These are phyloP conservation scores for Corythoichthys haematopterus DNA, from an alignment of 2,113 vertebrate species.

Conservation along the genomic window DNA sequence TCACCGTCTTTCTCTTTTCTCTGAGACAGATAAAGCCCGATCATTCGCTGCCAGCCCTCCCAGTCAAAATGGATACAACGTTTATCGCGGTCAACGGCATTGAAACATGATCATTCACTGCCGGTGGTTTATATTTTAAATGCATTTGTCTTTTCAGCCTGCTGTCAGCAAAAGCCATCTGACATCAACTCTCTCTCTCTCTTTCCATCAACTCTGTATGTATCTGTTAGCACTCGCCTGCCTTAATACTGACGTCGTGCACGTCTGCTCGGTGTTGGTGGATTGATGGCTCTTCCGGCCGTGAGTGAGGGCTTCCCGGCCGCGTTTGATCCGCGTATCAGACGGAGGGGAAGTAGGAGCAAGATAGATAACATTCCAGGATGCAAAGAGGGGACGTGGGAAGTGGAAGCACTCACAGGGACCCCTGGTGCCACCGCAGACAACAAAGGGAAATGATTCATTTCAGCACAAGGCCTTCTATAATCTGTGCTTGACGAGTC, in stretches of 20 bases:
- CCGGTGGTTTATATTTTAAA: background rate
- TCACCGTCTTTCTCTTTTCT: too few species aligned
- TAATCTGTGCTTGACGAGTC: conserved; percentile 11
- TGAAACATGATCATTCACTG: too few species aligned
- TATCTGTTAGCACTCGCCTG: conserved; percentile 17
- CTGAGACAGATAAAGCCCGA: too few species aligned
- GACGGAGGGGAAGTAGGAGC: conserved; percentile 58
- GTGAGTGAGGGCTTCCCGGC: conserved; percentile 51
- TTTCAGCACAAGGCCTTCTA: conserved; percentile 27
- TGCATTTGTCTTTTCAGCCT: background rate
- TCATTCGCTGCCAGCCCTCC: too few species aligned
- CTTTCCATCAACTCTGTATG: conserved; percentile 4
- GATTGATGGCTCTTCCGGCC: conserved; percentile 64
- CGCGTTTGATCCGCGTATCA: conserved; percentile 66
- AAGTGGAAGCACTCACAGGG: conserved; percentile 53
- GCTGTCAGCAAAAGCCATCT: conserved; percentile 10
- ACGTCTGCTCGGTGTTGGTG: conserved; percentile 40
- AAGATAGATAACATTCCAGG: conserved; percentile 64
- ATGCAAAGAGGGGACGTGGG: conserved; percentile 60
- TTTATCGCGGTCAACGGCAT: too few species aligned
- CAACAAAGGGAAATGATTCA: conserved; percentile 57
- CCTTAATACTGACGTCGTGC: conserved; percentile 7
- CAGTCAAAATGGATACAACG: too few species aligned
- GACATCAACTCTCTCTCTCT: conserved; percentile 13
- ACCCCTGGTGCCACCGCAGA: conserved; percentile 22